Evolutionary conservation across 2,113 vertebrate species (phyloP), one percentile per base, ranked within the genome.

Genomic region (Fregetta grallaria): DNA sequence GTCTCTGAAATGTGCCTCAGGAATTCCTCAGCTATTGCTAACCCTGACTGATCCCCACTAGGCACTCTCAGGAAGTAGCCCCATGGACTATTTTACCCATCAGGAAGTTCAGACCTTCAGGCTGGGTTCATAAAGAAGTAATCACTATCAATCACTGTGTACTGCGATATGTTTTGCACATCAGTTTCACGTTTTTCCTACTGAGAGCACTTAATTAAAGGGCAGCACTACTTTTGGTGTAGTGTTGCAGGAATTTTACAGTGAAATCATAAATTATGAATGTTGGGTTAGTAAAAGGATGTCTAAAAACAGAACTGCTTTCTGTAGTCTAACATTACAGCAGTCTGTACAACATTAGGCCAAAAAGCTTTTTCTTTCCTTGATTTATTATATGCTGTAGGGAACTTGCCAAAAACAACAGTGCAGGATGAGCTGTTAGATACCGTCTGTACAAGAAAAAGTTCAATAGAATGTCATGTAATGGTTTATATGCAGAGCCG

Each of bases 351-450:
- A 95, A 96, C 71, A 95, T 93, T 96, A 98, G 98, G 98, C 97
- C 98, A 97, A 96, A 97, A 96, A 97, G 98, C 98, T 98, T 98
- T 98, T 98, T 99, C 98, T 98, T 98, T 90, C 98, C 90, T 97
- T 99, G 99, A 99, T 99, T 99, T 99, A 99, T 98, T 98, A 98
- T 96, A 98, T 98, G 98, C 98, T 95, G 97, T 89, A 97, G 98
- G 82, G 95, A 98, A 98, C 98, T 98, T 98, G 98, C 98, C 99
- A 99, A 99, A 99, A 98, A 98, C 98, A 99, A 99, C 98, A 99
- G 97, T 91, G 96, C 95, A 98, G 98, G 98, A 98, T 98, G 98
- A 98, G 98, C 98, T 98, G 97, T 77, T 98, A 99, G 98, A 99
- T 98, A 98, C 98, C 93, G 97, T 94, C 97, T 92, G 97, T 96